Base-by-base conservation (phyloP, 2,888 invertebrate species). In the Caenorhabditis imperialis region DNA sequence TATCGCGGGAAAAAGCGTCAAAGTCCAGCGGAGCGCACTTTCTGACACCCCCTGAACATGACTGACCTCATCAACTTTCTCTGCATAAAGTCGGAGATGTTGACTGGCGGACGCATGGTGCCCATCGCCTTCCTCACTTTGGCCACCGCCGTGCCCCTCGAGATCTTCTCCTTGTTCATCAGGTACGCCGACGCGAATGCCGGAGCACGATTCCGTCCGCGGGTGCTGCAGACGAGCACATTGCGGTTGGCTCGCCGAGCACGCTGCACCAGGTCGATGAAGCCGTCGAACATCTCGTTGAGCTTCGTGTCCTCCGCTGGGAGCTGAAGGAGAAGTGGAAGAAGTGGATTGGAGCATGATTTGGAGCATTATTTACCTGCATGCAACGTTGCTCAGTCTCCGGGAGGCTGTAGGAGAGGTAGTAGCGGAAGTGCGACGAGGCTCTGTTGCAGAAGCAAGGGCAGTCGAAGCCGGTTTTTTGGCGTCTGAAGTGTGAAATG, bases 131-230 rank as follows among this genome's bases (percentile, higher is more conserved):
- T 48, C n/a, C 73, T 58, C 33, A 85, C 80, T 51, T 77, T 75
- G 8, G 61, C 72, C 7, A 86, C 78, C 3, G 86, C 86, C 45
- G 73, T 74, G 16, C 81, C 71, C 5, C 86, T 55, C 2, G 84
- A 78, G 23, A 83, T 65, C 23, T 77, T 67, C 48, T 85, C 75
- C 12, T 69, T 71, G 40, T 78, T 60, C 85, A 86, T 86, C 40
- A 86, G 45, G 44, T 86, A 84, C 16, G 86, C 86, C 33, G 85
- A 82, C 7, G 81, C 84, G 47, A 86, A 85, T 12, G 85, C 83
- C 7, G 86, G 86, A 1, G 85, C 86, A 14, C 85, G 12, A 61
- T 86, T 86, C 25, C 86, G 63, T 7, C 85, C 86, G 14, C 79
- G 77, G 22, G 79, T 69, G 16, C 85, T 86, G 65, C 85, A 83